Evolutionary conservation across 2,888 invertebrate species (phyloP).

Genomic region (Noctua fimbriata): DNA sequence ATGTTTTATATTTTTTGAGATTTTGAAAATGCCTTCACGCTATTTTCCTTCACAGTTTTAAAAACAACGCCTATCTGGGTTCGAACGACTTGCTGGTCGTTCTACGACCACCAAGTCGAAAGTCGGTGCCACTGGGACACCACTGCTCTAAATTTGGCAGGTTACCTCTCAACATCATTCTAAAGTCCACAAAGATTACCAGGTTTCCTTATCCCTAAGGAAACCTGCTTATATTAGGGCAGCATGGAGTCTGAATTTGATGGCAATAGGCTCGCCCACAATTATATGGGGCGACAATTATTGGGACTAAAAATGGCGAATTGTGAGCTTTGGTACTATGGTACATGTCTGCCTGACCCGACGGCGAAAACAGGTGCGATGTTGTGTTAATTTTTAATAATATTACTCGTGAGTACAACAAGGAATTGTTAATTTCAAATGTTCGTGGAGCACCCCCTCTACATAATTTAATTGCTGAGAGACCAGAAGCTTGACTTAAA

Average conservation of each 20-base stretch:
- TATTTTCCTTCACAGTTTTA: not conserved
- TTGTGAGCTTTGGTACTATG: not conserved
- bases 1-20: no score
- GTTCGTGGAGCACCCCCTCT: slow-evolving; percentile 39
- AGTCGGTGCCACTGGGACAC: not conserved
- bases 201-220: not conserved
- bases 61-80: no score
- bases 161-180: not conserved
- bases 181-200: no score
- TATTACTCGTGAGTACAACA: slow-evolving; percentile 24
- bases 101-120: no score
- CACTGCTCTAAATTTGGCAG: not conserved
- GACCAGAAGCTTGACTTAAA: slow-evolving; percentile 54
- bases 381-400: not conserved
- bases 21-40: not conserved
- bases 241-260: not conserved
- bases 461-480: slow-evolving; percentile 60
- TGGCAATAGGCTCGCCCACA: no score
- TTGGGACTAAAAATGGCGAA: not conserved
- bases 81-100: no score
- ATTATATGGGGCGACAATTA: no score
- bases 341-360: not conserved
- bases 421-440: slow-evolving; percentile 57
- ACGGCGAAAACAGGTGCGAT: not conserved
- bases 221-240: not conserved